phyloP scores from a whole-genome alignment of 2,888 invertebrate species.

The Pachliopta kotzebuea region DNA sequence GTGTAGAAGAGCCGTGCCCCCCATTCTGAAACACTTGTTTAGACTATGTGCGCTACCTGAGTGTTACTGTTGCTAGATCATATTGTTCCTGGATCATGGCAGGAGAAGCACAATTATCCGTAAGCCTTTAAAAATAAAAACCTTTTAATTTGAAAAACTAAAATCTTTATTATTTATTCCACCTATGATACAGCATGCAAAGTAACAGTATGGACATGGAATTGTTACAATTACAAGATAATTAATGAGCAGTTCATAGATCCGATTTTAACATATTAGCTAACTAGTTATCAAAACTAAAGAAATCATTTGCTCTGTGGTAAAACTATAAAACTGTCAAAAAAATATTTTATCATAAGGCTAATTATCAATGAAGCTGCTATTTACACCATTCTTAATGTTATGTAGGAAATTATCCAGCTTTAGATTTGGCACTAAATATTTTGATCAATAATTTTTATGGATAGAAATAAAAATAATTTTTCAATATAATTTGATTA shows the following conservation, averaged over 20 bases:
- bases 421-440: constrained; percentile 25
- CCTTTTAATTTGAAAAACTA: constrained; percentile 61
- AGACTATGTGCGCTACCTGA: constrained; percentile 35
- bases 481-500: background rate
- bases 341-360: too few species aligned
- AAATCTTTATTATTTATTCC: constrained; percentile 55
- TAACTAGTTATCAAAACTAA: too few species aligned
- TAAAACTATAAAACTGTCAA: too few species aligned
- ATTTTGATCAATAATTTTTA: constrained; percentile 5
- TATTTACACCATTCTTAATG: too few species aligned
- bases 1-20: constrained; percentile 52
- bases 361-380: too few species aligned
- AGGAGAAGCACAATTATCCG: constrained; percentile 59
- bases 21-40: constrained; percentile 50
- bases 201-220: constrained; percentile 1
- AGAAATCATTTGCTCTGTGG: too few species aligned
- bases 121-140: constrained; percentile 64
- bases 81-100: constrained; percentile 55
- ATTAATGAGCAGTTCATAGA: background rate
- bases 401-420: too few species aligned
- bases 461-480: background rate
- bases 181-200: constrained; percentile 30
- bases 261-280: background rate
- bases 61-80: constrained; percentile 51
- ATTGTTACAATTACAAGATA: background rate